Base-by-base conservation (phyloP, 2,888 invertebrate genomes). In the Mesoligia furuncula region DNA sequence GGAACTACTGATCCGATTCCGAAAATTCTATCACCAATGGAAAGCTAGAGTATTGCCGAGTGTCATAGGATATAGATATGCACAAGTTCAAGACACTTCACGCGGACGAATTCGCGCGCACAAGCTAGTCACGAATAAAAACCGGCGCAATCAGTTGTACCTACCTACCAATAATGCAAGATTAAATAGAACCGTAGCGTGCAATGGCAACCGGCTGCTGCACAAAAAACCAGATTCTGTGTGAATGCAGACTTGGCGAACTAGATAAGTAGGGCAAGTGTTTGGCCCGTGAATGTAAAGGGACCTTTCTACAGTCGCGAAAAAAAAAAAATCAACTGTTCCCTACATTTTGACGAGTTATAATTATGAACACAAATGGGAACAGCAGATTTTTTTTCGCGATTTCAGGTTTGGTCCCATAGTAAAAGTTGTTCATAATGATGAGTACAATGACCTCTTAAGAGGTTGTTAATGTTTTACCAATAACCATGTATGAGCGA, bases 201-300 rank as follows among this genome's bases (percentile, higher is more conserved):
- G 81, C 71, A 68, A 42, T 64, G 73, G 73, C 64, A 88, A 78
- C 77, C 77, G 85, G 74, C 76, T 81, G 68, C 45, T 57, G 65
- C 31, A 73, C n/a, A 83, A 84, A 88, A 87, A 88, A 89, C 77
- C 70, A n/a, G 75, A 75, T 73, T 75, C 77, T 75, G 68, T 79
- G 83, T 77, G 77, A 85, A 85, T 79, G 71, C 70, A 81, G 73
- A 67, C 77, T 42, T 64, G 51, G 27, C 71, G 73, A 67, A 75
- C 71, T 79, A n/a, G n/a, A n/a, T n/a, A 87, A 80, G 74, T 88
- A 75, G 81, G 86, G 36, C 84, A 83, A 75, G 59, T 71, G 57
- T 65, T 73, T 48, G 72, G 73, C 15, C 36, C 54, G 73, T 65
- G 48, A 75, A 73, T 66, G 75, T 66, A 59, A 39, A 69, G 66